Percentiles rank a stretch among this genome's conserved stretches.
Evolutionary conservation across 2,113 vertebrate species (phyloP).

Genomic region (Oreocharis arfaki): DNA sequence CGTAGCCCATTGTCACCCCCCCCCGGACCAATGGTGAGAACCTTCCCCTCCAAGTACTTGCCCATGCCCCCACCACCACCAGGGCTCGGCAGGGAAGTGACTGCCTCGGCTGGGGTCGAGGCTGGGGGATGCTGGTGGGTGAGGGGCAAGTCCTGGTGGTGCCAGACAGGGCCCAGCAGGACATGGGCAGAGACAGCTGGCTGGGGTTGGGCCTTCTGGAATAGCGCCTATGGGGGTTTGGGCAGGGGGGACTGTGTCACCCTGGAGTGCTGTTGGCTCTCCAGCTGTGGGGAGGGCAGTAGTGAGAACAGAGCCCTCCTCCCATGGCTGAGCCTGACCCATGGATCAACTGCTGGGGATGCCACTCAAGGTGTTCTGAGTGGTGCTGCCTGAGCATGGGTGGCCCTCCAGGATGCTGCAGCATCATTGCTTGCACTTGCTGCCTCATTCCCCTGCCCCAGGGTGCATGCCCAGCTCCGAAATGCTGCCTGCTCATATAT

Average conservation of each 20-base stretch:
- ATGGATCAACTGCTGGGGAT: not conserved
- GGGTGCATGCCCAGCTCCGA: not conserved
- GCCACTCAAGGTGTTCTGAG: not conserved
- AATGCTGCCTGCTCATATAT: slow-evolving; percentile 69
- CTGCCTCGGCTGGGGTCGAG: not conserved
- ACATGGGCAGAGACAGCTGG: not conserved
- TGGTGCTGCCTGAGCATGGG: not conserved
- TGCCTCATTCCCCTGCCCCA: not conserved
- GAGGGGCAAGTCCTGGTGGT: not conserved
- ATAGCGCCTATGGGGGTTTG: not conserved
- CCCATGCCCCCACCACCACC: not conserved
- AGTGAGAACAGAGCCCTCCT: not conserved
- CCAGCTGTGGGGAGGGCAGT: not conserved
- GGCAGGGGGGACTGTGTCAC: not conserved
- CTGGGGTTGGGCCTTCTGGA: not conserved
- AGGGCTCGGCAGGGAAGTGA: not conserved
- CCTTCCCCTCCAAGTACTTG: slow-evolving; percentile 28
- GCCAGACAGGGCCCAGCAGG: not conserved
- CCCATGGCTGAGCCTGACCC: not conserved
- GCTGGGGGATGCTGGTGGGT: not conserved
- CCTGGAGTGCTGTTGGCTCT: not conserved
- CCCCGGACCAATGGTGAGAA: slow-evolving; percentile 76
- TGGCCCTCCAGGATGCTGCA: not conserved
- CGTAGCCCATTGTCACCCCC: slow-evolving; percentile 78
- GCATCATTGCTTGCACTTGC: not conserved